Conservation (phyloP, 2,113 vertebrate species). For the Columba janthina region DNA sequence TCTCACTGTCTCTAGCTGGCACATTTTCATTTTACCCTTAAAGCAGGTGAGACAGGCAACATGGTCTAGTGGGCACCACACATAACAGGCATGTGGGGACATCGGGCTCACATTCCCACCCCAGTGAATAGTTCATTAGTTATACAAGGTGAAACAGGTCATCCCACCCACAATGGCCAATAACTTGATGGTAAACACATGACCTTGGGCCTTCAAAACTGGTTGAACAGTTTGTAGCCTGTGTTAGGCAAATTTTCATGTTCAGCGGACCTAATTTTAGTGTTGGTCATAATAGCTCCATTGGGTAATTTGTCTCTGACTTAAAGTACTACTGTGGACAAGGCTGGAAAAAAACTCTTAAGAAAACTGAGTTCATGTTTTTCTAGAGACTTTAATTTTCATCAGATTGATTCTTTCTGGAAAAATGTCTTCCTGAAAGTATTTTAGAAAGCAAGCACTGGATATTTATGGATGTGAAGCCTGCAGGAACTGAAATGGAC, state of each 20-base stretch:
- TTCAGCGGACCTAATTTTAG: neutral
- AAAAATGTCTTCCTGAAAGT: neutral
- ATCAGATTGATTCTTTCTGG: neutral
- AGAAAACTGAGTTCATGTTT: neutral
- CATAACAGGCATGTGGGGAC: neutral
- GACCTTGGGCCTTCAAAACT: neutral
- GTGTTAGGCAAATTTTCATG: neutral
- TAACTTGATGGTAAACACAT: accelerated
- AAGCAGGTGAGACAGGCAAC: accelerated
- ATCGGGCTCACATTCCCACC: neutral
- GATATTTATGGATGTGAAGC: neutral
- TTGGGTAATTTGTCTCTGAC: neutral
- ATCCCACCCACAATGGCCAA: neutral
- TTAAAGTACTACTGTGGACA: neutral
- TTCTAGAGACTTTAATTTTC: neutral
- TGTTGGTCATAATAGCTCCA: neutral
- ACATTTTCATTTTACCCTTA: neutral
- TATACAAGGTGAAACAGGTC: neutral
- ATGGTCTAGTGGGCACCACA: neutral
- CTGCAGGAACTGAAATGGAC: neutral
- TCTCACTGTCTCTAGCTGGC: neutral
- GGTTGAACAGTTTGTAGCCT: neutral
- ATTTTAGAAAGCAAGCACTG: neutral
- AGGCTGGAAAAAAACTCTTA: neutral
- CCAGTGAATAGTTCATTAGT: neutral